phyloP scores from a whole-genome alignment of 2,797 vertebrate species.

The Chelonia mydas region DNA sequence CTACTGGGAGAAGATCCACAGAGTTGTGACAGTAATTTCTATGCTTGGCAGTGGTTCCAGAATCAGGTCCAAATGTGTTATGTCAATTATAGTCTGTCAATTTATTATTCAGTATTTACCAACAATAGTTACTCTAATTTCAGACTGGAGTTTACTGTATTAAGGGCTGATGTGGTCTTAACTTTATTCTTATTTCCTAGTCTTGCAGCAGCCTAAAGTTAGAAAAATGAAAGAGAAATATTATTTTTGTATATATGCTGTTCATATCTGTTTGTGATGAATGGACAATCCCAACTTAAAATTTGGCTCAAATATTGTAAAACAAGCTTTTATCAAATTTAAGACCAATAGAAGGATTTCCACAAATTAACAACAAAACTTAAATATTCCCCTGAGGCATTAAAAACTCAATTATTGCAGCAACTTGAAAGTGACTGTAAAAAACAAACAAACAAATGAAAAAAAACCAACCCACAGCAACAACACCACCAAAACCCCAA shows the following conservation, averaged over 20 bases:
- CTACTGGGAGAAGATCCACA: neutral
- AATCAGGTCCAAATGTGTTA: neutral
- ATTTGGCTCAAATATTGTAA: neutral
- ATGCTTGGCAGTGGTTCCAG: neutral
- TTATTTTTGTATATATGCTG: accelerated
- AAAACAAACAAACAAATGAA: neutral
- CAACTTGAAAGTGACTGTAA: neutral
- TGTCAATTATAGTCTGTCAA: neutral
- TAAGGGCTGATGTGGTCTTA: accelerated
- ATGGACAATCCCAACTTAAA: neutral
- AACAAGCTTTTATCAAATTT: neutral
- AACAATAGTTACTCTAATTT: neutral
- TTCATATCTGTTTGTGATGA: neutral
- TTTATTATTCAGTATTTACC: neutral
- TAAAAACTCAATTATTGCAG: accelerated
- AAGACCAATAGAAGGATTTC: neutral
- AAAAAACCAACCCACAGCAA: neutral
- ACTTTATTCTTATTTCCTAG: neutral
- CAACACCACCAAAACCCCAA: neutral
- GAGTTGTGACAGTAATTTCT: neutral
- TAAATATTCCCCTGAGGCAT: accelerated
- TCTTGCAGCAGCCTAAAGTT: neutral
- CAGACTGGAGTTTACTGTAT: neutral
- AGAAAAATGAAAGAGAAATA: neutral
- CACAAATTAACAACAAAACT: neutral